A percentile compares a stretch with the other conserved stretches of the same genome.
These are phyloP conservation scores for Brachylomia viminalis DNA, from an alignment of 2,888 invertebrate genomes.

Conservation along the genomic window DNA sequence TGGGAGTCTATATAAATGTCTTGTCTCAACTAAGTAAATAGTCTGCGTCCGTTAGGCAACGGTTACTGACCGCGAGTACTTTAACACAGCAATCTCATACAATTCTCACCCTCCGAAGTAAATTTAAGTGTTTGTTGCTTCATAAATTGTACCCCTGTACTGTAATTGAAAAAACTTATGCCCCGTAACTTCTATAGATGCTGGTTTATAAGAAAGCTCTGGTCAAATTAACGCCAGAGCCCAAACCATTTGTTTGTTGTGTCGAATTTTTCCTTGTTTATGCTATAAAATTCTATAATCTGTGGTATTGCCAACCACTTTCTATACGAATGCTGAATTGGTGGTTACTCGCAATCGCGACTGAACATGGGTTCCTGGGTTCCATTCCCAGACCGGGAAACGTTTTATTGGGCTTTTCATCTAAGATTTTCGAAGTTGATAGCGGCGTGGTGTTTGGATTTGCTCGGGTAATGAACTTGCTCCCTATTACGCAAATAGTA, in stretches of 20 bases:
- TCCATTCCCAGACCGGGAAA: background rate
- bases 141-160: slow-evolving; percentile 30
- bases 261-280: background rate
- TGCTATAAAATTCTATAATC: background rate
- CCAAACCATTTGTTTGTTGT: background rate
- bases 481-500: too few species aligned
- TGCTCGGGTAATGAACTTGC: too few species aligned
- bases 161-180: slow-evolving; percentile 37
- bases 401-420: too few species aligned
- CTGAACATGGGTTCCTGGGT: background rate
- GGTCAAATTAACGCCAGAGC: background rate
- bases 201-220: background rate
- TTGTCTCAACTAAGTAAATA: background rate
- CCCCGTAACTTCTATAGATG: background rate
- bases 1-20: background rate
- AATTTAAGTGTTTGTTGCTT: slow-evolving; percentile 3
- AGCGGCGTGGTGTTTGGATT: too few species aligned
- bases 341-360: too few species aligned
- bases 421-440: too few species aligned
- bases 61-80: slow-evolving; percentile 31
- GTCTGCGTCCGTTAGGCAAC: background rate
- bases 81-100: background rate
- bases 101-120: slow-evolving; percentile 9
- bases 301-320: background rate
- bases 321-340: background rate